Evolutionary conservation across 2,888 invertebrate genomes (phyloP).

Genomic region (Leucophora obtusa): DNA sequence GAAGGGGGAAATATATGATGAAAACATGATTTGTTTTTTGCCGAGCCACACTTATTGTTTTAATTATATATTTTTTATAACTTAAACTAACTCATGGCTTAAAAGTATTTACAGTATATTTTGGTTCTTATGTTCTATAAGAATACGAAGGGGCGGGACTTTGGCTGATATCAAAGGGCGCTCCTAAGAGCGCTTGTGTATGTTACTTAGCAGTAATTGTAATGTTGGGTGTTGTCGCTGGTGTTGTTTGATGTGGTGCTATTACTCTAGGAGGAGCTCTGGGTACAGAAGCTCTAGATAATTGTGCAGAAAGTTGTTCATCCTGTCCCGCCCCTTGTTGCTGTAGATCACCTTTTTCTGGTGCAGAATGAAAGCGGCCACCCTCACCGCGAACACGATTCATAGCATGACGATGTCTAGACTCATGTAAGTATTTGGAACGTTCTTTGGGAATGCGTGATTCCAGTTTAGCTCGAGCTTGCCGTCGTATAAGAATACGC

Average conservation of each 20-base stretch:
- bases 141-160: slow-evolving; percentile 50
- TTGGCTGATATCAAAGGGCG: slow-evolving; percentile 42
- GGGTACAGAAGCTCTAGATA: slow-evolving; percentile 66
- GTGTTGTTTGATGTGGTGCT: slow-evolving; percentile 77
- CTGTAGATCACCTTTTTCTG: slow-evolving; percentile 71
- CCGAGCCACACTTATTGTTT: slow-evolving; percentile 26
- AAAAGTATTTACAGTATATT: slow-evolving; percentile 50
- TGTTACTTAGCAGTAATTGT: slow-evolving; percentile 77
- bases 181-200: slow-evolving; percentile 55
- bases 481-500: slow-evolving; percentile 94
- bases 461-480: slow-evolving; percentile 96
- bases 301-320: slow-evolving; percentile 60
- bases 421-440: slow-evolving; percentile 99
- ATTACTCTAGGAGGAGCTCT: slow-evolving; percentile 76
- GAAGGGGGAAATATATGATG: slow-evolving; percentile 23
- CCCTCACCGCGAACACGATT: slow-evolving; percentile 97
- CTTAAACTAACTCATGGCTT: slow-evolving; percentile 60
- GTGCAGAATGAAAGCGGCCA: slow-evolving; percentile 92
- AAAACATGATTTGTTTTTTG: slow-evolving; percentile 43
- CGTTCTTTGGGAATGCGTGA: slow-evolving; percentile 98
- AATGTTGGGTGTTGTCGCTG: slow-evolving; percentile 75
- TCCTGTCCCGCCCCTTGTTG: slow-evolving; percentile 59
- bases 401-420: slow-evolving; percentile 97
- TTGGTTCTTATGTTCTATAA: slow-evolving; percentile 33
- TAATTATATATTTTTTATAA: slow-evolving; percentile 28